A percentile compares a stretch with the other conserved stretches of the same genome.
Evolutionary conservation across 2,797 vertebrate species (phyloP).

Genomic region (Dipus sagitta): DNA sequence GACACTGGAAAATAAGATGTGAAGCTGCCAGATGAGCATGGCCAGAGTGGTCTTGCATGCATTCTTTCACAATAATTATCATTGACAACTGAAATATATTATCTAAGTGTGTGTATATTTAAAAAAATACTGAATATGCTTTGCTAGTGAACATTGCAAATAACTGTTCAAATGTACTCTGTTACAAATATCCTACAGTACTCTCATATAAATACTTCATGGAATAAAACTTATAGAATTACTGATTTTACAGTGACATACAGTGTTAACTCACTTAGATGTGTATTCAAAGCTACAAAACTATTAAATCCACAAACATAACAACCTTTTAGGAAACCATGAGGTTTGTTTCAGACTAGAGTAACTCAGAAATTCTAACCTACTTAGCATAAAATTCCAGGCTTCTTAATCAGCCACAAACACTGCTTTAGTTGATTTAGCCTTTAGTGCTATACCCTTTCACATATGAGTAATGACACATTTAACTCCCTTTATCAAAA

Average conservation of each 20-base stretch:
- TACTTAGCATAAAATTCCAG: not conserved
- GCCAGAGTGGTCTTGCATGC: not conserved
- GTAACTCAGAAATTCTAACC: not conserved
- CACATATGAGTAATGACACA: not conserved
- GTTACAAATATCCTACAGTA: not conserved
- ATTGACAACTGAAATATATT: not conserved
- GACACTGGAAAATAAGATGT: not conserved
- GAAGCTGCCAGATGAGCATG: slow-evolving; percentile 8
- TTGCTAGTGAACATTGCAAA: not conserved
- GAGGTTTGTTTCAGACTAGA: slow-evolving; percentile 12
- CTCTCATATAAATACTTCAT: not conserved
- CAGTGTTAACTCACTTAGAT: not conserved
- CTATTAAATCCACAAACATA: slow-evolving; percentile 5
- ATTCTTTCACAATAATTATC: not conserved
- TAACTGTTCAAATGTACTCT: not conserved
- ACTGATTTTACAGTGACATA: not conserved
- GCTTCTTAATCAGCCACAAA: not conserved
- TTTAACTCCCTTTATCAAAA: not conserved
- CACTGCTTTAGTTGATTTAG: slow-evolving; percentile 2
- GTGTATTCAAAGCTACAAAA: slow-evolving; percentile 25
- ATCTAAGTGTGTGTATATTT: not conserved
- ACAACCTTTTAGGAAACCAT: slow-evolving; percentile 32
- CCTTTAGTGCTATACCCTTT: slow-evolving; percentile 12
- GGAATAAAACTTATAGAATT: not conserved
- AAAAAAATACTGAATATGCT: not conserved